Evolutionary conservation across 2,113 vertebrate species (phyloP), one percentile per base, ranked within the genome.

Genomic region (Pandion haliaetus): DNA sequence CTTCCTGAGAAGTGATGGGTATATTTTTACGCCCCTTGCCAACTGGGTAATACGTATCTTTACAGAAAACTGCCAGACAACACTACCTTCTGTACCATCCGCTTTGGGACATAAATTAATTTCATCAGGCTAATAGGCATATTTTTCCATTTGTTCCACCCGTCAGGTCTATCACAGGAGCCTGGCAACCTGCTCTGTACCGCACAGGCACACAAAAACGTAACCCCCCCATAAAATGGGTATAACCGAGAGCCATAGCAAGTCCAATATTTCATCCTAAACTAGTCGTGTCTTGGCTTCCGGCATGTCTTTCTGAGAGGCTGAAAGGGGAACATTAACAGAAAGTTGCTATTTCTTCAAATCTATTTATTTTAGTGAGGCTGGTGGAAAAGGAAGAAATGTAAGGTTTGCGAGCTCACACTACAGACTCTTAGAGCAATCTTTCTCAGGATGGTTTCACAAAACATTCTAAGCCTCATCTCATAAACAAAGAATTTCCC

Each of bases 141-240:
- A 63, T n/a, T 77, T 79, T 81, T 59, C 61, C 81, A 91, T 70
- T 74, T 40, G 52, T 57, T 83, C 80, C 79, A 80, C 38, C 71
- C 17, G 0, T 54, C 71, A 44, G 58, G 42, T 55, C 69, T 34
- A 47, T 6, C 36, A 54, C 16, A 72, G 70, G 63, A 69, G 70
- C 29, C 59, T 45, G 69, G 58, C 29, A 72, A 63, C 49, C 78
- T 86, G 49, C 76, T 54, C 38, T 17, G 66, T 2, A 32, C 54
- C 5, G 1, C 55, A 17, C 20, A 8, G 13, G 44, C 57, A 79
- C 54, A 74, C 8, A 40, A 67, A 61, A 85, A 57, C 28, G 1
- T 7, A 69, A 31, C 1, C 0, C 31, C 24, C 16, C 7, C 1
- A 1, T 9, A 23, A 42, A 16, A 25, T 3, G 14, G 50, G 28